phyloP scores from a whole-genome alignment of 1,140 invertebrate genomes.

The Galleria mellonella region DNA sequence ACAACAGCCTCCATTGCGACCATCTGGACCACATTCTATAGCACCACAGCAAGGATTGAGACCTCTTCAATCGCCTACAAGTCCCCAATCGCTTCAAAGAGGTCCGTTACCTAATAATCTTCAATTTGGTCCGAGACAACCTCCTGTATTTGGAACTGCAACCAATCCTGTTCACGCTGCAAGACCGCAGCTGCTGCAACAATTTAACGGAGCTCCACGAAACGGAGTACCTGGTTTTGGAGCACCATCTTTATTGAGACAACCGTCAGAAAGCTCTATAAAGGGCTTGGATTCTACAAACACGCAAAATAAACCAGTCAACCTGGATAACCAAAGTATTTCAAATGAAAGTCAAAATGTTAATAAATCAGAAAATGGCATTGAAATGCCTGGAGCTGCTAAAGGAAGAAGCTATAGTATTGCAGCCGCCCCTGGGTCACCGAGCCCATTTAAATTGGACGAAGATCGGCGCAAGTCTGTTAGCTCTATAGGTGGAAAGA shows the following conservation, averaged over 20 bases:
- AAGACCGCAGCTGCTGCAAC: constrained; percentile 28
- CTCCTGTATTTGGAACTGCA: constrained; percentile 34
- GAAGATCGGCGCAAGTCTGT: constrained; percentile 67
- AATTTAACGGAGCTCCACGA: constrained; percentile 37
- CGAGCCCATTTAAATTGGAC: constrained; percentile 57
- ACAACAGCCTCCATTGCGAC: constrained; percentile 18
- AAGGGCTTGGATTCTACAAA: constrained; percentile 38
- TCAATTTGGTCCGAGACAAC: constrained; percentile 62
- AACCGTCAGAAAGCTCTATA: constrained; percentile 59
- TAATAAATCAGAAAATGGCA: constrained; percentile 40
- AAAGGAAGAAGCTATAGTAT: constrained; percentile 72
- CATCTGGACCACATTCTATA: constrained; percentile 46
- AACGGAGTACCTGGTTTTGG: constrained; percentile 20
- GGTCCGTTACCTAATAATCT: constrained; percentile 54
- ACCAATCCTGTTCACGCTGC: constrained; percentile 37
- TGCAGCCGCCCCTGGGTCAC: constrained; percentile 62
- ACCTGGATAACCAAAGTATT: constrained; percentile 61
- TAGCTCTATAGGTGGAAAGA: constrained; percentile 51
- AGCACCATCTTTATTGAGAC: constrained; percentile 44
- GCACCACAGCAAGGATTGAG: constrained; percentile 43
- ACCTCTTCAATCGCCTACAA: constrained; percentile 39
- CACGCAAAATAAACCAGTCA: constrained; percentile 52
- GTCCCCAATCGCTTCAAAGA: constrained; percentile 35
- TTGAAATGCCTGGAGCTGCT: constrained; percentile 39
- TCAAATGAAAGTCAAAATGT: constrained; percentile 41